Base-by-base conservation (phyloP, 1,140 invertebrate genomes). In the Pseudoatta argentina region DNA sequence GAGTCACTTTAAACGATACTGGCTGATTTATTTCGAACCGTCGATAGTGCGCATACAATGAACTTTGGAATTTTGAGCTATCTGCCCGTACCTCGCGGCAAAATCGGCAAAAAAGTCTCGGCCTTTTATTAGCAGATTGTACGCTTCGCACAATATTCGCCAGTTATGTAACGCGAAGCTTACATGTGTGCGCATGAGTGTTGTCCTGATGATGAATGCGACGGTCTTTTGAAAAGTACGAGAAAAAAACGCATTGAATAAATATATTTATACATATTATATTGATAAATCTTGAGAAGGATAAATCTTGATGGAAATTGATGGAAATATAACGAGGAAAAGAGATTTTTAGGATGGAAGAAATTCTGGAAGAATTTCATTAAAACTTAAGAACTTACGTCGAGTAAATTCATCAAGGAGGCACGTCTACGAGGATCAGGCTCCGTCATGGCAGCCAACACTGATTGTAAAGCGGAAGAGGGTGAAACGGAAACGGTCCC, bases 381-480 rank as follows among this genome's bases (percentile, higher is more conserved):
- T n/a, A 59, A 61, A 48, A 71, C 4, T 51, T 24, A 27, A 55
- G 39, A 86, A 96, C 96, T 96, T 91, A 96, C 96, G 87, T 96
- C 96, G 16, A 96, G 93, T 12, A 96, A 93, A 94, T 96, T 95
- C 96, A 96, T 96, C 55, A 96, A 94, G 24, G 96, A 96, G 48
- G 96, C 96, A 85, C 96, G 94, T 73, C 95, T 92, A 75, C 93
- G 93, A 39, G 95, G 95, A 92, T 95, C 95, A 48, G 94, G 94
- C 75, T 95, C 94, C 64, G 96, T 96, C 96, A 96, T 96, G 64
- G 96, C 95, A 7, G 95, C 94, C 77, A 96, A 91, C 71, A 96
- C 95, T 55, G 95, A 95, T 91, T 96, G 96, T 21, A 96, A 93
- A 51, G 96, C 95, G 7, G 94, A 95, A 48, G 95, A 94, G 63